Conservation (phyloP, 2,113 vertebrate species). For the Poecilia latipinna region DNA sequence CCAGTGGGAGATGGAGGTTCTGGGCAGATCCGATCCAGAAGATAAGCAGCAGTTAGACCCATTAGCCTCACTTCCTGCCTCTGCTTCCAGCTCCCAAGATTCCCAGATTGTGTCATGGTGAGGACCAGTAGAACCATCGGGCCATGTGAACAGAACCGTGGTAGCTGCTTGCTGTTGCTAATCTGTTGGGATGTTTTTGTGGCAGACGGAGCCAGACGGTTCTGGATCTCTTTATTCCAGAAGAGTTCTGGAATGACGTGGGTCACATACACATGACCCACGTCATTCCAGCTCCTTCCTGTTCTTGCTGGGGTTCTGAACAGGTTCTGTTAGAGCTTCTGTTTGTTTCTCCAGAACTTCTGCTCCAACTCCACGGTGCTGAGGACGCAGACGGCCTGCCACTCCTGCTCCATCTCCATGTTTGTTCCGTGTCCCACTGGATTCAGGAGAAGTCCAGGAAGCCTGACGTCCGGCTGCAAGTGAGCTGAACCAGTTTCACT, state of each 20-base stretch:
- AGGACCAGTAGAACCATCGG: too few species aligned
- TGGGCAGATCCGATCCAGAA: slow-evolving; percentile 18
- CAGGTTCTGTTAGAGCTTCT: not conserved
- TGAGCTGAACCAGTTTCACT: slow-evolving; percentile 23
- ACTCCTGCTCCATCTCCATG: slow-evolving; percentile 60
- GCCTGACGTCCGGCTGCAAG: slow-evolving; percentile 53
- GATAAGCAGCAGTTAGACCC: not conserved
- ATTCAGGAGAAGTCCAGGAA: slow-evolving; percentile 33
- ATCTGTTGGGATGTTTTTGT: too few species aligned
- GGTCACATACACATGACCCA: too few species aligned
- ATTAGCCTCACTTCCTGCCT: slow-evolving; percentile 7
- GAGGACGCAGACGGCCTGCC: slow-evolving; percentile 56
- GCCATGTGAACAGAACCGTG: too few species aligned
- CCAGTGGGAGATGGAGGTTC: not conserved
- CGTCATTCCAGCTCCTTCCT: too few species aligned
- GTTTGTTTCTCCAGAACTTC: slow-evolving; percentile 59
- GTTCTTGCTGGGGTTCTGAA: too few species aligned
- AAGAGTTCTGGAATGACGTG: too few species aligned
- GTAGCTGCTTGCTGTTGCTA: too few species aligned
- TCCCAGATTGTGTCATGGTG: too few species aligned
- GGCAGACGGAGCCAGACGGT: too few species aligned
- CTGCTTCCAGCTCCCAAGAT: too few species aligned
- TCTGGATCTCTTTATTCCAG: too few species aligned
- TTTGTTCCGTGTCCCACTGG: slow-evolving; percentile 49
- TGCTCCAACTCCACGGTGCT: slow-evolving; percentile 59